Conservation (phyloP, 2,797 vertebrate genomes). For the Carapus acus region DNA sequence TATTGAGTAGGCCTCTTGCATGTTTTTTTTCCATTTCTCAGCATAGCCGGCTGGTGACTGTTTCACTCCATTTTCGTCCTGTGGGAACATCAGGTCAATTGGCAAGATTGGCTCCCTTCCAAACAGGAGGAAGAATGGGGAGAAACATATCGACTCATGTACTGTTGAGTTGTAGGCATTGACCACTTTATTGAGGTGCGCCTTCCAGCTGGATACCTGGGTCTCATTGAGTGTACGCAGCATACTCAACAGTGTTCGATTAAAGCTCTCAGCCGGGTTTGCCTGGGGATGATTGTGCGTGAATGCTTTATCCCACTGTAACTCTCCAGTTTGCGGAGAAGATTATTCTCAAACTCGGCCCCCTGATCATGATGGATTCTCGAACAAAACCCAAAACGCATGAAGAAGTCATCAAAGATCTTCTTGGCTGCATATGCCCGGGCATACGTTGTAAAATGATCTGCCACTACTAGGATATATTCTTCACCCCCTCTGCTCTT, state of each 20-base stretch:
- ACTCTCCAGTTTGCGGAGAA: constrained; percentile 21
- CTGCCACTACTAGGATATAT: constrained; percentile 22
- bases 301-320: constrained; percentile 26
- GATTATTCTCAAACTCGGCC: constrained; percentile 24
- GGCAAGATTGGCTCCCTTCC: constrained; percentile 13
- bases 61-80: not conserved
- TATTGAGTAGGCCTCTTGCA: constrained; percentile 27
- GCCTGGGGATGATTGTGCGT: constrained; percentile 15
- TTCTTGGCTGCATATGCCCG: constrained; percentile 15
- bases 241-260: constrained; percentile 19
- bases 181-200: constrained; percentile 23
- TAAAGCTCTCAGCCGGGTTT: constrained; percentile 20
- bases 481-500: constrained; percentile 14
- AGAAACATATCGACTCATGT: constrained; percentile 15
- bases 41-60: constrained; percentile 5
- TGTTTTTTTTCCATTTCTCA: constrained; percentile 18
- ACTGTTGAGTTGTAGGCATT: constrained; percentile 26
- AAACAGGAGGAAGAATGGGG: constrained; percentile 29
- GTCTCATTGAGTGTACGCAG: constrained; percentile 21
- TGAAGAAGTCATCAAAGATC: constrained; percentile 28
- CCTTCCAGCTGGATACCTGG: constrained; percentile 18
- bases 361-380: constrained; percentile 27
- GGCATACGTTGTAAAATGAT: constrained; percentile 18
- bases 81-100: constrained; percentile 13
- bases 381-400: constrained; percentile 21